phyloP scores from a whole-genome alignment of 1,140 invertebrate genomes.

The Amphibalanus amphitrite region DNA sequence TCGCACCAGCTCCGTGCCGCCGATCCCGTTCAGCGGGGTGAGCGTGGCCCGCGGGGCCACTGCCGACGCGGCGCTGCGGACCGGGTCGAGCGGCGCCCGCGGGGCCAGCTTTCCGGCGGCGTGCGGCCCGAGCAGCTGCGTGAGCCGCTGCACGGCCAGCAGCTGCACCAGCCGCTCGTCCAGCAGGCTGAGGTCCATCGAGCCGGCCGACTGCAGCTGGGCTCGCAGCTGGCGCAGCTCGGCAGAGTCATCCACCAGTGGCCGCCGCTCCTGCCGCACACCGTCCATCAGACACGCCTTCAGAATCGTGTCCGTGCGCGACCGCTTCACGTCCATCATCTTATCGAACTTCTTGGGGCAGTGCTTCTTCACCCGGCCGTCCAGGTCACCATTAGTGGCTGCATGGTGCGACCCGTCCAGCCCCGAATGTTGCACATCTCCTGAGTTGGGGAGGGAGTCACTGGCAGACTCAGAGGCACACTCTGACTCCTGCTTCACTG shows the following conservation, averaged over 20 bases:
- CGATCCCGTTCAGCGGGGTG: slow-evolving; percentile 4
- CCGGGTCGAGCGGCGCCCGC: not conserved
- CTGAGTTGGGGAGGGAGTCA: not conserved
- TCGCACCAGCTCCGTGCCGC: slow-evolving; percentile 4
- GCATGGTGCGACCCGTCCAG: slow-evolving; percentile 5
- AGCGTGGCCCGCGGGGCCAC: slow-evolving; percentile 10
- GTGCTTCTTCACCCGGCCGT: not conserved
- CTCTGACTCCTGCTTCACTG: not conserved
- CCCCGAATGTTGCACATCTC: not conserved
- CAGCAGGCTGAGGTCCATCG: slow-evolving; percentile 8
- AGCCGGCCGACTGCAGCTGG: not conserved
- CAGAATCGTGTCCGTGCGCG: not conserved
- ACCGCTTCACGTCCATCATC: not conserved
- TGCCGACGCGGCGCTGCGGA: not conserved
- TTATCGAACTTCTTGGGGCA: not conserved
- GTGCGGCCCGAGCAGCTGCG: not conserved
- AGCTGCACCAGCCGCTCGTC: slow-evolving; percentile 7
- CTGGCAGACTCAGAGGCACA: not conserved
- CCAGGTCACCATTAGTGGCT: slow-evolving; percentile 8
- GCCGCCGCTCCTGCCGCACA: not conserved
- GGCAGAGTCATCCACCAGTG: not conserved
- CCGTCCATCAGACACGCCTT: not conserved
- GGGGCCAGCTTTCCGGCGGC: not conserved
- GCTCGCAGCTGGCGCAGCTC: not conserved
- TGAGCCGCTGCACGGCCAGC: slow-evolving; percentile 8